These are phyloP conservation scores for Lysandra coridon DNA, from an alignment of 2,888 invertebrate species.

Conservation along the genomic window DNA sequence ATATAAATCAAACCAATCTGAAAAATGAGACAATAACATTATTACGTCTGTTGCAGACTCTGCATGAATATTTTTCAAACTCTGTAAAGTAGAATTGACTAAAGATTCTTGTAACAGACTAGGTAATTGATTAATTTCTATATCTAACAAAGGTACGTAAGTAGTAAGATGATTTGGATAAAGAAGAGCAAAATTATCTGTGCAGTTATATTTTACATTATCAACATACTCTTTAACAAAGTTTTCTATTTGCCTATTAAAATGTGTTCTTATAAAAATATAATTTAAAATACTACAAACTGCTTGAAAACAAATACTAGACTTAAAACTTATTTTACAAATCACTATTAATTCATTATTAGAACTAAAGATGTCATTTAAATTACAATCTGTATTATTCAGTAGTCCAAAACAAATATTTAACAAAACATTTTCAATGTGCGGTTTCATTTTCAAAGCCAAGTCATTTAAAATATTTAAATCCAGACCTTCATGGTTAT, in stretches of 20 bases:
- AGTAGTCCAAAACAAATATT: slow-evolving; percentile 48
- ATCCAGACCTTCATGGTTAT: slow-evolving; percentile 40
- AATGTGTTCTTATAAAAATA: slow-evolving; percentile 59
- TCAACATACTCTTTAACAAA: slow-evolving; percentile 55
- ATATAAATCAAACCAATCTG: slow-evolving; percentile 66
- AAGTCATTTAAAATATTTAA: slow-evolving; percentile 50
- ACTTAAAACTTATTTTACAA: slow-evolving; percentile 52
- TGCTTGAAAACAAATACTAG: slow-evolving; percentile 63
- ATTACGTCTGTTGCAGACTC: slow-evolving; percentile 57
- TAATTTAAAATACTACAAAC: slow-evolving; percentile 58
- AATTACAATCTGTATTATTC: slow-evolving; percentile 41
- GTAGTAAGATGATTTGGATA: slow-evolving; percentile 55
- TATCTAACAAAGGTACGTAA: slow-evolving; percentile 57
- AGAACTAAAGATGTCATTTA: slow-evolving; percentile 45
- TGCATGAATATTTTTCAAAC: slow-evolving; percentile 50
- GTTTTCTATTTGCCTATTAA: slow-evolving; percentile 48
- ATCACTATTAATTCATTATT: slow-evolving; percentile 47
- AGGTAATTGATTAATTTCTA: slow-evolving; percentile 51
- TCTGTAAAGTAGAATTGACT: slow-evolving; percentile 46
- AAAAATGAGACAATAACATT: slow-evolving; percentile 66
- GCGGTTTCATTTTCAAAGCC: slow-evolving; percentile 59
- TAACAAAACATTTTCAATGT: slow-evolving; percentile 58
- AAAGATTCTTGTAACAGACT: slow-evolving; percentile 45
- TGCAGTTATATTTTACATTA: slow-evolving; percentile 48
- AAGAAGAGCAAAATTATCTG: slow-evolving; percentile 48